These are phyloP conservation scores for Euphysa ruthae DNA, from an alignment of 30 jellyfish, hydroid and myxozoan genomes.

Conservation along the genomic window DNA sequence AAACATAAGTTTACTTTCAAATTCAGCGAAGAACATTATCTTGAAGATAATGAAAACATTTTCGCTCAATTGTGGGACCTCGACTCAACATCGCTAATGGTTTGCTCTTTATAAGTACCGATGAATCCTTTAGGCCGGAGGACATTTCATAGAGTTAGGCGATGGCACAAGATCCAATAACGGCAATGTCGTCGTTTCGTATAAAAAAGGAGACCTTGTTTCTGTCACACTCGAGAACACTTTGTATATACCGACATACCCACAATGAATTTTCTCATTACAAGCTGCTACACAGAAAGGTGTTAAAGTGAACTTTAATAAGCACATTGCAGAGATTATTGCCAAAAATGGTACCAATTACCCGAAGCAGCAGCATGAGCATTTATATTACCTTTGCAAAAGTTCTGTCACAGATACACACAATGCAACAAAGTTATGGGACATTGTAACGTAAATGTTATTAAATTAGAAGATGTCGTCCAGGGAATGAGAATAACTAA, in stretches of 20 bases:
- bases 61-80: neutral
- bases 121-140: neutral
- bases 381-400: conserved; percentile 2
- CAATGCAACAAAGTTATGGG: conserved; percentile 29
- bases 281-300: conserved; percentile 55
- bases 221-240: neutral
- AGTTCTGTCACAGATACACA: conserved; percentile 13
- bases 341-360: conserved; percentile 30
- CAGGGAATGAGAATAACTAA: conserved; percentile 31
- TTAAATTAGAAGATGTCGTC: conserved; percentile 23
- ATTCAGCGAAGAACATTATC: neutral
- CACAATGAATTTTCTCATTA: conserved; percentile 43
- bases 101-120: neutral
- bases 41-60: neutral
- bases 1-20: neutral
- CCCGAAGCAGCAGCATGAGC: conserved; percentile 39
- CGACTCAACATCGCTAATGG: neutral
- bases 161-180: neutral
- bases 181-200: too few species aligned
- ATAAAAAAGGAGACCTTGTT: neutral
- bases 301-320: conserved; percentile 16
- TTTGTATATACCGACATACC: conserved; percentile 39
- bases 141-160: neutral
- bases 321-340: conserved; percentile 18
- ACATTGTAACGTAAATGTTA: conserved; percentile 32